These are phyloP conservation scores for Aphaenogaster floridana DNA, from an alignment of 1,140 invertebrate genomes.

Conservation along the genomic window DNA sequence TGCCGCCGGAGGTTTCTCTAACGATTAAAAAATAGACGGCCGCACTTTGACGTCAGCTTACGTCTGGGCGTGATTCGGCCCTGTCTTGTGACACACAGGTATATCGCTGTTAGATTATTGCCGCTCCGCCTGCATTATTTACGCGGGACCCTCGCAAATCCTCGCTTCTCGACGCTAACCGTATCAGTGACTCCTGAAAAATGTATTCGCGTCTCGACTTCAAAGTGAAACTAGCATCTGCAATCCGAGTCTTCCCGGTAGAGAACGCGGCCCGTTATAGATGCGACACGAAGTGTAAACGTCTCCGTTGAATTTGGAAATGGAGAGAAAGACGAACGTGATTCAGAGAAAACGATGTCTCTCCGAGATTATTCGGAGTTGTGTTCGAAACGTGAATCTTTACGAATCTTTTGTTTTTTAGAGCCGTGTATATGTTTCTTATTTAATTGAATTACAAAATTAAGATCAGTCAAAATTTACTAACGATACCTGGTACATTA, in stretches of 20 bases:
- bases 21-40: slow-evolving; percentile 49
- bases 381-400: background rate
- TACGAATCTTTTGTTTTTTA: background rate
- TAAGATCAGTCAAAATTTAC: background rate
- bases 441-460: background rate
- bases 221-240: slow-evolving; percentile 3
- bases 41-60: slow-evolving; percentile 46
- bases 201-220: slow-evolving; percentile 47
- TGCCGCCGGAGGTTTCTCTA: background rate
- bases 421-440: background rate
- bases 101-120: slow-evolving; percentile 54
- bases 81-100: slow-evolving; percentile 10
- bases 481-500: background rate
- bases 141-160: slow-evolving; percentile 15
- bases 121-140: slow-evolving; percentile 47
- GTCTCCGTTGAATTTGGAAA: background rate
- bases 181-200: slow-evolving; percentile 49
- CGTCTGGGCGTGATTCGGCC: slow-evolving; percentile 34
- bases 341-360: background rate
- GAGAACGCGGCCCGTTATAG: background rate
- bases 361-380: background rate
- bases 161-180: slow-evolving; percentile 22
- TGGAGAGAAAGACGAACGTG: background rate
- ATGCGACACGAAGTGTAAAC: background rate
- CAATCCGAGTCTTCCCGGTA: background rate